These are phyloP conservation scores for Bos indicus DNA, from an alignment of 2,113 vertebrate species.

Conservation along the genomic window DNA sequence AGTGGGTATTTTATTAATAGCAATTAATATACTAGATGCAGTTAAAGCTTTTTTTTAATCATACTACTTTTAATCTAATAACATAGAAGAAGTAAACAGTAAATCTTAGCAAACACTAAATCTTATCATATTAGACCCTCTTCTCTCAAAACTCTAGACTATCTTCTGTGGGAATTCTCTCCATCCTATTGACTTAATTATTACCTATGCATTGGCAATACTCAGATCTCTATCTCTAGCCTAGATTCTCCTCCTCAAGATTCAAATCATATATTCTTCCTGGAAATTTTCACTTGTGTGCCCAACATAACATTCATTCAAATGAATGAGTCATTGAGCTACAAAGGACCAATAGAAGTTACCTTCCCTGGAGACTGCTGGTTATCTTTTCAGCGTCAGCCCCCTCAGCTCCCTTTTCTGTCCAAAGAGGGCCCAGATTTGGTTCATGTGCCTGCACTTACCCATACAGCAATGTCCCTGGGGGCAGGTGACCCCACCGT, in stretches of 20 bases:
- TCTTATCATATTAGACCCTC: not conserved
- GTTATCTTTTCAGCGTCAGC: not conserved
- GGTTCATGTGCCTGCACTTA: not conserved
- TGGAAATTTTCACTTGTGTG: not conserved
- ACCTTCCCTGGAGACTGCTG: not conserved
- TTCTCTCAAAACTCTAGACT: not conserved
- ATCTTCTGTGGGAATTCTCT: not conserved
- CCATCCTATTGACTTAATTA: not conserved
- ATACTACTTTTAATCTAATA: not conserved
- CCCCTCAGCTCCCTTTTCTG: not conserved
- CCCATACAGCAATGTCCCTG: not conserved
- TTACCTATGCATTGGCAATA: not conserved
- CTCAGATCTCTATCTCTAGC: not conserved
- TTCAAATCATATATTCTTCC: not conserved
- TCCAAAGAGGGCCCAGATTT: not conserved
- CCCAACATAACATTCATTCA: not conserved
- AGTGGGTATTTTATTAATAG: not conserved
- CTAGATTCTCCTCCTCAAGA: not conserved
- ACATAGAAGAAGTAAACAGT: not conserved
- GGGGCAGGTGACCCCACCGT: not conserved
- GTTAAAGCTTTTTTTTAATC: not conserved
- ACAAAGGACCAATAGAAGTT: not conserved
- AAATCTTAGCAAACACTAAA: not conserved
- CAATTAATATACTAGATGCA: not conserved
- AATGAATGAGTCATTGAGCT: not conserved